These are phyloP conservation scores for Scaptomyza caliginosa DNA, from an alignment of 2,888 invertebrate species.

Conservation along the genomic window DNA sequence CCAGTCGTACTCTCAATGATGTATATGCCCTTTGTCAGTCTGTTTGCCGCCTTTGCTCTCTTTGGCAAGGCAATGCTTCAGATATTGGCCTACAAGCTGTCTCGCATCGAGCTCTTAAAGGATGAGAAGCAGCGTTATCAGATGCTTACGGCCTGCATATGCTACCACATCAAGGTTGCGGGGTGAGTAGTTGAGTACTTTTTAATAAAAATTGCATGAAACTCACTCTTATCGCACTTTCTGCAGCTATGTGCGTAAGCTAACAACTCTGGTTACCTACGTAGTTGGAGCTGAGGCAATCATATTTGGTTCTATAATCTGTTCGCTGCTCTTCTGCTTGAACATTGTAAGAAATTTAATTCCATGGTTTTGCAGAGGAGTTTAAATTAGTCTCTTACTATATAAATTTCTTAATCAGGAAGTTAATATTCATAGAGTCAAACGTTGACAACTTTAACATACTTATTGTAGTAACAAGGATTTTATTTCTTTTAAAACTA, in stretches of 20 bases:
- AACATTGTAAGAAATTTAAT: constrained; percentile 70
- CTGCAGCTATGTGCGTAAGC: constrained; percentile 71
- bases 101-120: constrained; percentile 35
- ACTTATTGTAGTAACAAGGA: neutral
- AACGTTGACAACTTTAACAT: no score
- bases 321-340: constrained; percentile 77
- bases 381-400: no score
- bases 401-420: no score
- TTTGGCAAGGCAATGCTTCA: constrained; percentile 76
- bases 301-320: constrained; percentile 74
- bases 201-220: neutral
- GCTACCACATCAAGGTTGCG: constrained; percentile 52
- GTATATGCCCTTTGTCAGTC: constrained; percentile 81
- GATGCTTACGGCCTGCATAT: constrained; percentile 67
- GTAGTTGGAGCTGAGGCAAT: constrained; percentile 77
- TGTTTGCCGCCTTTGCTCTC: constrained; percentile 80
- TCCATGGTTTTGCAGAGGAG: neutral
- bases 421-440: no score
- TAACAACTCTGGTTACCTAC: constrained; percentile 76
- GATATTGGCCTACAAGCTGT: constrained; percentile 67
- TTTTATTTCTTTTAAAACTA: neutral
- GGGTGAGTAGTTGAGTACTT: constrained; percentile 37
- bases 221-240: neutral
- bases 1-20: constrained; percentile 68
- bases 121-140: constrained; percentile 51